Conservation (phyloP, 2,888 invertebrate species). For the Lumbricus terrestris region DNA sequence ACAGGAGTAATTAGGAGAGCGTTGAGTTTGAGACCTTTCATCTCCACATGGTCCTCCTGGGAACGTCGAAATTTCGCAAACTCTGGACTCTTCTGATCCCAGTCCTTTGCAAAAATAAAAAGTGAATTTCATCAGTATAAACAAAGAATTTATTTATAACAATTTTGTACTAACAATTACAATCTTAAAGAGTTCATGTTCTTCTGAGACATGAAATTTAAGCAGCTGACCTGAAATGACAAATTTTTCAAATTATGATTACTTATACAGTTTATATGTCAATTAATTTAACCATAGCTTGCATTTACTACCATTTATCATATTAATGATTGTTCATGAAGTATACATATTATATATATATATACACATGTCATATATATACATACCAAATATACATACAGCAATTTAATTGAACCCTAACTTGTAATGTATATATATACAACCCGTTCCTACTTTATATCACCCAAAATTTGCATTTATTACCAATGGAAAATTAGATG, state of each 20-base stretch:
- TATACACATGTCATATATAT: too few species aligned
- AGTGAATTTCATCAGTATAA: not conserved
- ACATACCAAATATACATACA: too few species aligned
- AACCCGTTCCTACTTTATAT: too few species aligned
- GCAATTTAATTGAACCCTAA: not conserved
- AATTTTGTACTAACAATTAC: not conserved
- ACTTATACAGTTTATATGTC: not conserved
- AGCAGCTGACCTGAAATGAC: too few species aligned
- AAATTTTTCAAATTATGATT: too few species aligned
- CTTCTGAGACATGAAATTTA: too few species aligned
- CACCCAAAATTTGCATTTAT: not conserved
- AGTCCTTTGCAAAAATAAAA: conserved; percentile 45
- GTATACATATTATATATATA: too few species aligned
- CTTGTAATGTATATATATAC: not conserved
- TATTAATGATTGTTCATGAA: too few species aligned
- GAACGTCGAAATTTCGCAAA: conserved; percentile 49
- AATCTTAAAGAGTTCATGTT: too few species aligned
- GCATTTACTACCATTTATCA: too few species aligned
- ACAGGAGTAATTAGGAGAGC: conserved; percentile 76
- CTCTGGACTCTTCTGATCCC: conserved; percentile 50
- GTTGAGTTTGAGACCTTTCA: conserved; percentile 69
- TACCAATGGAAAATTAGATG: not conserved
- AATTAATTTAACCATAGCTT: too few species aligned
- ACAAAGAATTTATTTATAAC: not conserved
- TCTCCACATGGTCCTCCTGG: conserved; percentile 72